Evolutionary conservation across 2,113 vertebrate species (phyloP), one percentile per base, ranked within the genome.

Genomic region (Acrocephalus arundinaceus): DNA sequence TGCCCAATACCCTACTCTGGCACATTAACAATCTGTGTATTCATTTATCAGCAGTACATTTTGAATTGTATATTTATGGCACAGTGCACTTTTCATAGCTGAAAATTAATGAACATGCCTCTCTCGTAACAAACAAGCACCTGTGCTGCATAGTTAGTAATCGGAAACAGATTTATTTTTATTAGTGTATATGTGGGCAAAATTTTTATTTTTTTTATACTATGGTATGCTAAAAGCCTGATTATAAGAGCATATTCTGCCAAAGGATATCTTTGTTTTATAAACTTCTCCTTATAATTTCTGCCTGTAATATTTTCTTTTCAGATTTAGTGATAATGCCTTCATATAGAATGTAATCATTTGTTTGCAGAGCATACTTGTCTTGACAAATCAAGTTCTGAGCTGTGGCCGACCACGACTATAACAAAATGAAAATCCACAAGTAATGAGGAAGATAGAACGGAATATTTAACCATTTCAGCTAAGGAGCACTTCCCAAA

Each of bases 81-180:
- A 98, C 98, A 97, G 98, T 99, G 99, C 99, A 99, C 99, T 99
- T 99, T 99, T 99, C 99, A 99, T 98, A 98, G 99, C 99, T 98
- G 99, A 99, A 99, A 99, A 99, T 99, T 99, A 99, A 99, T 99
- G 99, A 99, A 99, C 99, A 99, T 99, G 99, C 99, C 99, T 99
- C 98, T 98, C 99, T 99, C 98, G 98, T 99, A 99, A 99, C 99
- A 99, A 99, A 99, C 99, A 99, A 99, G 99, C 99, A 99, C 99
- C 99, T 99, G 99, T 99, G 99, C 98, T 98, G 98, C 99, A 98
- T 98, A 98, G 99, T 99, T 99, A 99, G 98, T 99, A 99, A 99
- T 99, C 99, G 98, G 98, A 99, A 99, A 99, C 99, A 98, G 98
- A 99, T 99, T 99, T 99, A 99, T 99, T 99, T 99, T 99, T 99